A percentile compares a stretch with the other conserved stretches of the same genome.
These are phyloP conservation scores for Danionella dracula DNA, from an alignment of 2,797 vertebrate species.

Conservation along the genomic window DNA sequence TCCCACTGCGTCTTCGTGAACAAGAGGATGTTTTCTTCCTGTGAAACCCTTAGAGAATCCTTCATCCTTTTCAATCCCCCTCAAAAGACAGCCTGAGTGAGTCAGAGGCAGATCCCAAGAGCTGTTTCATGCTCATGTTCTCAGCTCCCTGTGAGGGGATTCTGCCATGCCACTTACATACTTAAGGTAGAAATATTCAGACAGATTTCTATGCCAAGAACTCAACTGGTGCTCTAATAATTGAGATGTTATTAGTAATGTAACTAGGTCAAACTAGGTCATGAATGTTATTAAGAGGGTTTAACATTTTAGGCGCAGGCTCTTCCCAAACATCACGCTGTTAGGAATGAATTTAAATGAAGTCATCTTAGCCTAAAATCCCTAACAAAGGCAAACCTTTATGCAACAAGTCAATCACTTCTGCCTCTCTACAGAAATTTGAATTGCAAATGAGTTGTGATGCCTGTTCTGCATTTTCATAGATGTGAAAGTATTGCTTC, in stretches of 20 bases:
- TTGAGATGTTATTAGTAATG: too few species aligned
- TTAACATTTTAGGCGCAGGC: too few species aligned
- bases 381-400: neutral
- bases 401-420: neutral
- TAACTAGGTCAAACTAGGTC: too few species aligned
- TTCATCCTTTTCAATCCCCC: neutral
- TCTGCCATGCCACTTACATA: conserved; percentile 1
- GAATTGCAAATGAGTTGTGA: conserved; percentile 26
- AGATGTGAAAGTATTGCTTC: neutral
- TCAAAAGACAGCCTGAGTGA: conserved; percentile 6
- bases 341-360: neutral
- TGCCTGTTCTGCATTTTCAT: neutral
- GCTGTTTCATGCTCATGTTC: conserved; percentile 7
- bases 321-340: neutral
- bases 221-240: too few species aligned
- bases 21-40: neutral
- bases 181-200: too few species aligned
- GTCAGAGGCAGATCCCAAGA: conserved; percentile 1
- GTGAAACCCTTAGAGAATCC: neutral
- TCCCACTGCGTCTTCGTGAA: neutral
- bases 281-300: too few species aligned
- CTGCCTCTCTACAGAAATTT: neutral
- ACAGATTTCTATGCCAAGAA: too few species aligned
- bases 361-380: neutral
- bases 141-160: neutral